Evolutionary conservation across 2,113 vertebrate genomes (phyloP), one percentile per base, ranked within the genome.

Genomic region (Arenaria interpres): DNA sequence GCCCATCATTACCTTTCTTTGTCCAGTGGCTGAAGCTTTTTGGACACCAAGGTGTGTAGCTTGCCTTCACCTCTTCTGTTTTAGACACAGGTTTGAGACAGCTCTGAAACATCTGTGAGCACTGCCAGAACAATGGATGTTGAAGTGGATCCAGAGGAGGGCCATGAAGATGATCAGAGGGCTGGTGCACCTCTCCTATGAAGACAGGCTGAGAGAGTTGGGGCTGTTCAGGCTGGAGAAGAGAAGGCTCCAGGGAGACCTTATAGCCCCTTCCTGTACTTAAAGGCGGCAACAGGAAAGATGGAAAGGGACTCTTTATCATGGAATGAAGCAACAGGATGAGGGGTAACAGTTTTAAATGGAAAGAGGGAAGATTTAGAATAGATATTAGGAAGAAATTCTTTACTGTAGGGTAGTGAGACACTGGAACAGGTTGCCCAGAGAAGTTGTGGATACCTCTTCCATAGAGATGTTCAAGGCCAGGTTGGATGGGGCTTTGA

Each of bases 231-330:
- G 23, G 18, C 22, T 14, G 17, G 39, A 73, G 51, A 74, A 54
- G 15, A 41, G 28, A 24, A n/a, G 23, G 13, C 12, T 27, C 4
- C 0, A 2, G 17, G 7, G 2, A 75, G 41, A 59, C 23, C 54
- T 59, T 35, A n/a, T 4, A 12, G 32, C 13, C 12, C 41, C 12
- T 7, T 11, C 32, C 53, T n/a, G 7, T 27, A 27, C 18, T 14
- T 57, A 45, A 75, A 75, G 17, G 23, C 17, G 39, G 30, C 10
- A 14, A 19, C 19, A 56, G 23, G 12, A 74, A 57, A 74, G 51
- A 17, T 20, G 39, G 30, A 3, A 39, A 45, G 39, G 30, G 32
- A 15, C 39, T 43, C 5, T 56, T 45, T 14, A 14, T 33, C 12
- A n/a, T 30, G 30, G 12, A 14, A 5, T 43, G 22, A 10, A 56